These are phyloP conservation scores for Rhegmatorhina hoffmannsi DNA, from an alignment of 2,113 vertebrate species.

Conservation along the genomic window DNA sequence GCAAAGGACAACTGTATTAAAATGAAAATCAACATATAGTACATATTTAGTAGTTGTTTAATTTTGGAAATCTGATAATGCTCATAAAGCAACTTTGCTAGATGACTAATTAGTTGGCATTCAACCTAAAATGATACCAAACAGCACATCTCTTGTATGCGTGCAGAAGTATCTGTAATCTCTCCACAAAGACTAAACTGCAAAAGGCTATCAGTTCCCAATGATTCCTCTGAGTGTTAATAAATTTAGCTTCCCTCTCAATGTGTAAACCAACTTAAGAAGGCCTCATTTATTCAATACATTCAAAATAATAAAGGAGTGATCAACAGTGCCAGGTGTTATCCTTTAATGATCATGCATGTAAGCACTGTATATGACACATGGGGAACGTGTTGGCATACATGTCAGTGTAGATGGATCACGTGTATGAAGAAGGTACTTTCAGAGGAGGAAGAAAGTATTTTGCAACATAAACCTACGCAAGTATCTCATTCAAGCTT, in stretches of 20 bases:
- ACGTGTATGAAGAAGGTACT: slow-evolving; percentile 33
- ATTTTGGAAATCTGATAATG: slow-evolving; percentile 65
- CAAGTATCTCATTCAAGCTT: slow-evolving; percentile 33
- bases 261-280: not conserved
- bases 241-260: not conserved
- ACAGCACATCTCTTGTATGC: slow-evolving; percentile 52
- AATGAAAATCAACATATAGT: slow-evolving; percentile 31
- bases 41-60: slow-evolving; percentile 50
- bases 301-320: not conserved
- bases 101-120: slow-evolving; percentile 64
- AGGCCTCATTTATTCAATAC: not conserved
- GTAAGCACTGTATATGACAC: not conserved
- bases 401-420: not conserved
- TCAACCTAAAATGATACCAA: slow-evolving; percentile 63
- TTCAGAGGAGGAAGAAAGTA: slow-evolving; percentile 47
- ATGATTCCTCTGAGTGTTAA: not conserved
- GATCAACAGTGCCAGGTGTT: not conserved
- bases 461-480: slow-evolving; percentile 34
- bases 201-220: slow-evolving; percentile 8
- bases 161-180: slow-evolving; percentile 42
- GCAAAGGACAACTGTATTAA: slow-evolving; percentile 29
- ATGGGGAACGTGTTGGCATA: not conserved
- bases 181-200: not conserved
- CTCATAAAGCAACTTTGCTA: slow-evolving; percentile 60
- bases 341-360: not conserved